Percentiles rank a stretch among this genome's conserved stretches.
Evolutionary conservation across 30 jellyfish, hydroid and myxozoan genomes (phyloP).

Genomic region (Aurelia aurita): DNA sequence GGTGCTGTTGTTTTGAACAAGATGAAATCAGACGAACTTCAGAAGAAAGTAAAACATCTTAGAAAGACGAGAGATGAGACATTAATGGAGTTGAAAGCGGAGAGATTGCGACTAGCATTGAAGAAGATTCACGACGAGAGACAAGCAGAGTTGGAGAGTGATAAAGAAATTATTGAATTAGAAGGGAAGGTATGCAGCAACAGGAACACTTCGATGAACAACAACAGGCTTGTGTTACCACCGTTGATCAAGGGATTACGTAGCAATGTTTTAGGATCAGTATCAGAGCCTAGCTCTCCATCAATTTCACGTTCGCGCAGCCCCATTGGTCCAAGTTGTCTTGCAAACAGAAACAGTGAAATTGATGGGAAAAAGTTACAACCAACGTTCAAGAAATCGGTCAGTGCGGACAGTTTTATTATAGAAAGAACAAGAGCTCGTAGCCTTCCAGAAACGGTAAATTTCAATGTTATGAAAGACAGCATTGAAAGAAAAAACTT

Average conservation of each 20-base stretch:
- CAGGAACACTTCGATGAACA: background rate
- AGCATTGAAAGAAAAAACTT: too few species aligned
- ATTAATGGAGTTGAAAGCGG: slow-evolving; percentile 53
- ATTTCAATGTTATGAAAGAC: too few species aligned
- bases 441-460: too few species aligned
- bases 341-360: too few species aligned
- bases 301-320: background rate
- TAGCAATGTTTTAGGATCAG: slow-evolving; percentile 4
- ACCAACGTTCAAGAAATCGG: too few species aligned
- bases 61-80: slow-evolving; percentile 57
- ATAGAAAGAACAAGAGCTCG: too few species aligned
- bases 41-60: slow-evolving; percentile 11
- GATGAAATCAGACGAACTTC: slow-evolving; percentile 34
- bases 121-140: slow-evolving; percentile 7
- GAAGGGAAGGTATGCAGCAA: background rate
- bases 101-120: slow-evolving; percentile 13
- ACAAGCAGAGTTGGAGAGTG: background rate
- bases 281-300: background rate
- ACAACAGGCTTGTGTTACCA: background rate
- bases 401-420: too few species aligned
- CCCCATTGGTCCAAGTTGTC: too few species aligned
- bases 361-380: too few species aligned
- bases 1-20: slow-evolving; percentile 51
- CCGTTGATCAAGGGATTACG: background rate
- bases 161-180: background rate